Percentiles rank a stretch among this genome's conserved stretches.
These are phyloP conservation scores for Epinotia bilunana DNA, from an alignment of 2,888 invertebrate species.

Conservation along the genomic window DNA sequence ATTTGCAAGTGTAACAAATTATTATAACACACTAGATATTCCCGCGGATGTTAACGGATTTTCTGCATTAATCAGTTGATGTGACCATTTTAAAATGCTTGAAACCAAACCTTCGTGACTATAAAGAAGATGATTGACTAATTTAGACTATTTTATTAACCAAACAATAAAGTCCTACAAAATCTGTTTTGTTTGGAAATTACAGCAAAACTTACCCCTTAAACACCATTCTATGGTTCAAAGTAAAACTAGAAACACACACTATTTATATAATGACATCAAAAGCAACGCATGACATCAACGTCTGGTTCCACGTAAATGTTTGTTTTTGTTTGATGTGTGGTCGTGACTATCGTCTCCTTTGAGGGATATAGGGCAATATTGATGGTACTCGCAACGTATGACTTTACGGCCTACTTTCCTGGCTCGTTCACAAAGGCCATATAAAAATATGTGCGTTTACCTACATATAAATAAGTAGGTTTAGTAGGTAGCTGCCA, in stretches of 20 bases:
- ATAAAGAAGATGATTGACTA: no score
- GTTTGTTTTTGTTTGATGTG: conserved; percentile 27
- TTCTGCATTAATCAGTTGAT: no score
- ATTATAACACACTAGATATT: no score
- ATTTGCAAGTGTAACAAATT: no score
- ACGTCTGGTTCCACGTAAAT: conserved; percentile 8
- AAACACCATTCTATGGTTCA: not conserved
- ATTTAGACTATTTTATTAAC: no score
- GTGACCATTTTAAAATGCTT: no score
- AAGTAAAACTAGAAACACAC: not conserved
- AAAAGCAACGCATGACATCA: not conserved
- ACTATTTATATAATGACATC: not conserved
- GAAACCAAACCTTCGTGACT: no score
- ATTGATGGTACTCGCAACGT: conserved; percentile 28
- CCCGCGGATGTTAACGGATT: no score
- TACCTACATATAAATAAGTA: not conserved
- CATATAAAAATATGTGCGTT: conserved; percentile 6
- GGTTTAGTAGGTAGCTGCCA: not conserved
- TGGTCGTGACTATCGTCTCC: conserved; percentile 23
- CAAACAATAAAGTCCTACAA: no score
- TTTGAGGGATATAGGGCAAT: conserved; percentile 31
- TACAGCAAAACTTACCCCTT: not conserved
- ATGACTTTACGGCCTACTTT: conserved; percentile 31
- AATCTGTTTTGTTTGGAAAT: no score
- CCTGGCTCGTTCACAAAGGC: conserved; percentile 4